Base-by-base conservation (phyloP, 1,140 invertebrate species). In the Anagrus nilaparvatae region DNA sequence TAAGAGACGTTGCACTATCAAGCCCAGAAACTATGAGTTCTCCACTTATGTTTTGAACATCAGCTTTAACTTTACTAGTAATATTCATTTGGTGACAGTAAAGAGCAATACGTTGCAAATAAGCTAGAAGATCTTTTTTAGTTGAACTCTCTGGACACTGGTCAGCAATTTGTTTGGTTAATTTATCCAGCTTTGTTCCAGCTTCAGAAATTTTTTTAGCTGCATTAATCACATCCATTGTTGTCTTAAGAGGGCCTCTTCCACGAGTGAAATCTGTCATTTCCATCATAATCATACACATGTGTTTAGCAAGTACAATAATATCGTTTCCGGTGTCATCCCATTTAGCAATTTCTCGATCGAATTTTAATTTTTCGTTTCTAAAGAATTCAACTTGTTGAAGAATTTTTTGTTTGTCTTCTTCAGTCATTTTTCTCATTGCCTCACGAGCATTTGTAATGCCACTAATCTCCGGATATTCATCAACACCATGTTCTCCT, bases 271-370 rank as follows among this genome's bases (percentile, higher is more conserved):
- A 99, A 64, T 99, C 96, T 5, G 96, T 99, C 97, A 99, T 99
- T 67, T 99, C 95, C 84, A 98, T 94, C 95, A 99, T 98, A 50
- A 99, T 99, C 86, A 97, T 96, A 67, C 96, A 99, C 87, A 99
- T 99, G 61, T 98, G 90, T 63, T 99, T 99, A 1, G 97, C 96
- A 25, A 99, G 71, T 31, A 97, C 92, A 64, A 99, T 98, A 44
- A 99, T 97, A 61, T 99, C 97, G 62, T 99, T 99, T 43, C 95
- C 95, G 34, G 91, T 92, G 62, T 99, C 96, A 61, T 99, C 97
- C 97, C 96, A 99, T 67, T 98, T 98, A 23, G 91, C 92, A 6
- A 99, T 94, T 70, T 99, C 97, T 34, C 84, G 77, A 69, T 99
- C 95, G 63, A 99, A 94, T 49, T 94, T 95, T 46, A 89, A 76